Percentiles rank a stretch among this genome's conserved stretches.
Evolutionary conservation across 53 echinoderm and acorn worm species (phyloP).

Genomic region (Arbacia lixula): DNA sequence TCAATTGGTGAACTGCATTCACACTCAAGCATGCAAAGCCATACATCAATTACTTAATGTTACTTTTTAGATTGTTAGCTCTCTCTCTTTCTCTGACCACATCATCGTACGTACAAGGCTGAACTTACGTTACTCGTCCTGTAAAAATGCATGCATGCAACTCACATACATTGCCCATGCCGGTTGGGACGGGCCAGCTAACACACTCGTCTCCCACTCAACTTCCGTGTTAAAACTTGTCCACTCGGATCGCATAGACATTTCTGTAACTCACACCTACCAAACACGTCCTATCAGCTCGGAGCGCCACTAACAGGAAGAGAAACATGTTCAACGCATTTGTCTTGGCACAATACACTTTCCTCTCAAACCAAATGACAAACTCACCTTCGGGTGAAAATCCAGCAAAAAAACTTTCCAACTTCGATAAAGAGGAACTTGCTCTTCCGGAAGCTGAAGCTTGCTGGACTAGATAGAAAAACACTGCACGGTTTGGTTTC

Average conservation of each 20-base stretch:
- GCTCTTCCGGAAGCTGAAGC: slow-evolving; percentile 23
- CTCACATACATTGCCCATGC: too few species aligned
- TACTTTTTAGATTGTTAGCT: too few species aligned
- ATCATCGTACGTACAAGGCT: too few species aligned
- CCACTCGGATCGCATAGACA: slow-evolving; percentile 16
- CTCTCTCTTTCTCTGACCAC: too few species aligned
- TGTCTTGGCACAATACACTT: background rate
- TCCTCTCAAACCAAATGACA: background rate
- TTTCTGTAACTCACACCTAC: background rate
- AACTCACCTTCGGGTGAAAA: slow-evolving; percentile 33
- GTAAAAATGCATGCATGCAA: too few species aligned
- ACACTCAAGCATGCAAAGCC: too few species aligned
- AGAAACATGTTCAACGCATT: background rate
- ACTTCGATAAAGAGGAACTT: slow-evolving; percentile 27
- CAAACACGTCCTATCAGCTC: background rate
- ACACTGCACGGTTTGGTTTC: background rate
- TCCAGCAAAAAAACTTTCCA: slow-evolving; percentile 34
- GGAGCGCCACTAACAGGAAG: background rate
- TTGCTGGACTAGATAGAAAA: background rate
- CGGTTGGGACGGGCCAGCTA: too few species aligned
- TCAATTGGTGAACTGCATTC: too few species aligned
- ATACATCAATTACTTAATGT: too few species aligned
- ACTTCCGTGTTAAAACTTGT: slow-evolving; percentile 40
- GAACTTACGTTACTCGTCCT: too few species aligned
- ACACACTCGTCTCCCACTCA: too few species aligned